Evolutionary conservation across 2,888 invertebrate genomes (phyloP).

Genomic region (Octonoba sinensis): DNA sequence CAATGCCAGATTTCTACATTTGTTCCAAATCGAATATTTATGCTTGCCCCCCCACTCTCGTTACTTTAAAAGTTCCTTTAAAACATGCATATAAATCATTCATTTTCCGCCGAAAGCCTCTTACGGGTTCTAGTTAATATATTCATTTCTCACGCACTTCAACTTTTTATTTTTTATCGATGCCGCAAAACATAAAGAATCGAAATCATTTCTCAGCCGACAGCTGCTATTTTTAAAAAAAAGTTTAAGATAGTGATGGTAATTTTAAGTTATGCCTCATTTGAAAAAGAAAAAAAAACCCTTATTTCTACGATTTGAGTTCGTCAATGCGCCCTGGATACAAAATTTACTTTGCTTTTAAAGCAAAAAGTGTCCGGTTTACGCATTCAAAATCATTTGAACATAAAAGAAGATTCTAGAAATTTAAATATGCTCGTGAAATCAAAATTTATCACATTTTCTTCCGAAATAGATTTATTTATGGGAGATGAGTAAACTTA

Average conservation of each 20-base stretch:
- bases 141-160: slow-evolving; percentile 38
- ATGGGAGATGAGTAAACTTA: too few species aligned
- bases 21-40: slow-evolving; percentile 33
- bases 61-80: background rate
- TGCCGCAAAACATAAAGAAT: slow-evolving; percentile 32
- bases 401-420: too few species aligned
- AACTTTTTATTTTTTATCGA: slow-evolving; percentile 10
- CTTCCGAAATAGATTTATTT: too few species aligned
- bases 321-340: too few species aligned
- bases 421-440: too few species aligned
- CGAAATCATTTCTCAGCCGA: slow-evolving; percentile 25
- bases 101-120: slow-evolving; percentile 7
- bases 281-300: too few species aligned
- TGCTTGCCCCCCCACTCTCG: background rate
- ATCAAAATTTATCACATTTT: too few species aligned
- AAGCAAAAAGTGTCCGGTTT: too few species aligned
- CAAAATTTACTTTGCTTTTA: too few species aligned
- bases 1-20: background rate
- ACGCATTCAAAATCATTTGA: too few species aligned
- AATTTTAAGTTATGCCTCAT: too few species aligned
- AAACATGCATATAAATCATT: slow-evolving; percentile 22
- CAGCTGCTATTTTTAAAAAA: slow-evolving; percentile 30
- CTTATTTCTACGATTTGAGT: too few species aligned
- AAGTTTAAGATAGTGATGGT: slow-evolving; percentile 14
- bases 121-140: slow-evolving; percentile 28